Base-by-base conservation (phyloP, 1,140 invertebrate species). In the Zaprionus ornatus region DNA sequence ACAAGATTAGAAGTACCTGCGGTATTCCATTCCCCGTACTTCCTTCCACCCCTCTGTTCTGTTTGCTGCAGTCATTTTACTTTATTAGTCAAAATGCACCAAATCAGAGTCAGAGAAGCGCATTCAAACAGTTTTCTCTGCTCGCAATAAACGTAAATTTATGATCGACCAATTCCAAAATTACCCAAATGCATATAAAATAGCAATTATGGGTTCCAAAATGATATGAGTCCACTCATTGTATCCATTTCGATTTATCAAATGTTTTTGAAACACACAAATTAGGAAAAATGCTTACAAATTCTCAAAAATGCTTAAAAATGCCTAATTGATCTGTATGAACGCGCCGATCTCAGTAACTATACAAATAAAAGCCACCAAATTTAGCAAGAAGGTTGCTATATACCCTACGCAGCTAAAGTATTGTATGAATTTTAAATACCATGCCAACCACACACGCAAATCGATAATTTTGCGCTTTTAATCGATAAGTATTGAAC, bases 1-100 rank as follows among this genome's bases (percentile, higher is more conserved):
- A 91, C 77, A 82, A 91, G 87, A 87, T 91, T 91, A 91, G 88
- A 91, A 88, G 88, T 87, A 91, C 87, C 88, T 91, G 83, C 80
- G 83, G 82, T 78, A 64, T 59, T 42, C 68, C 57, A 65, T 71
- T 48, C 35, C 32, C 54, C 50, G 2, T 25, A 29, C 13, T 2
- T 15, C 2, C 35, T 35, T 13, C 54, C 35, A 32, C 25, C 7
- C 56, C 37, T 12, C n/a, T 35, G 6, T 35, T 15, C 23, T 50
- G 72, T 66, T 74, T 69, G 37, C 74, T 82, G 79, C 76, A 79
- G 71, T 77, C 62, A 79, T 82, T 91, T 91, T 80, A 83, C 73
- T 76, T 91, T 91, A 87, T 91, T 87, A 90, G 79, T 91, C 87
- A 68, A 75, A 87, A 74, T 86, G 72, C 82, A 67, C 54, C 45